These are phyloP conservation scores for Atopsyche davidsoni DNA, from an alignment of 1,140 invertebrate species.

Conservation along the genomic window DNA sequence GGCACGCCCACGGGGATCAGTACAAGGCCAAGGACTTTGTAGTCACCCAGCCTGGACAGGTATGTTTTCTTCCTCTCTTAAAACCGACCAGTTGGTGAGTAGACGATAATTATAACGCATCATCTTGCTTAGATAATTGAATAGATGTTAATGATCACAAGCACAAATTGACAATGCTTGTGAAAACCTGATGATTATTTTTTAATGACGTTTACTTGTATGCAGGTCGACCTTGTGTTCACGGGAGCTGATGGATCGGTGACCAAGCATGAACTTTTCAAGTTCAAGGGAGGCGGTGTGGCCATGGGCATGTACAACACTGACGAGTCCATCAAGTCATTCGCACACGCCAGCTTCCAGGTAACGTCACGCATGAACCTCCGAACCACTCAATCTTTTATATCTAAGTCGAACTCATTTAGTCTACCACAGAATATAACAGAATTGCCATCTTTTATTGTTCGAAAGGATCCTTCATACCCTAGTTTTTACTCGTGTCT, in stretches of 20 bases:
- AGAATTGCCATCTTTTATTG: too few species aligned
- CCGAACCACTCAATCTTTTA: background rate
- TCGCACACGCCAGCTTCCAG: conserved; percentile 82
- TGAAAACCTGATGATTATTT: background rate
- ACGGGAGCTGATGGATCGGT: conserved; percentile 54
- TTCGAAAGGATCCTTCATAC: too few species aligned
- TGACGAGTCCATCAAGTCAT: conserved; percentile 75
- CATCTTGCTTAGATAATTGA: background rate
- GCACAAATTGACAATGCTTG: background rate
- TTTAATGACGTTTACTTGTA: background rate
- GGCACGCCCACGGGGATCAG: conserved; percentile 87
- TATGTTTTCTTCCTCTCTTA: conserved; percentile 30
- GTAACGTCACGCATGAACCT: conserved; percentile 30
- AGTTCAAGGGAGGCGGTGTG: conserved; percentile 72
- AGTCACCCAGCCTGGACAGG: conserved; percentile 63
- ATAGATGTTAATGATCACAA: too few species aligned
- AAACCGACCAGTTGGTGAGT: too few species aligned
- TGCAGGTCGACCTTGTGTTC: conserved; percentile 62
- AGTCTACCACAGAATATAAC: too few species aligned
- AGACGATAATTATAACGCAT: background rate
- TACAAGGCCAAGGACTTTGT: conserved; percentile 86
- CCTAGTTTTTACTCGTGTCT: too few species aligned
- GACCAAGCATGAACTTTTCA: conserved; percentile 56
- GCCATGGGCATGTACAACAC: conserved; percentile 86
- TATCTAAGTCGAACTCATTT: too few species aligned